Conservation (phyloP, 2,888 invertebrate species). For the Dicranocentrus wangi region DNA sequence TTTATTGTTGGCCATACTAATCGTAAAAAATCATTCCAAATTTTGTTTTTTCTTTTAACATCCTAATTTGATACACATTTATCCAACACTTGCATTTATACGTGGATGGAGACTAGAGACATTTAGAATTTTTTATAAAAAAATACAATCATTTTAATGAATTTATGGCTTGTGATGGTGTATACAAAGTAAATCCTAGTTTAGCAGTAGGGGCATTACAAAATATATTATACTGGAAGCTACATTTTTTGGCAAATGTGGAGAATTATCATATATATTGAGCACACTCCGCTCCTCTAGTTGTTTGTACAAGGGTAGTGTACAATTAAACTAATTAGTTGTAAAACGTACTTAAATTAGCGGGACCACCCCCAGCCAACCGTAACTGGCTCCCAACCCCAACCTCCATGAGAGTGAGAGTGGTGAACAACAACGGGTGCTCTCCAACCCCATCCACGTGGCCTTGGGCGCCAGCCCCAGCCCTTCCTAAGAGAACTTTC, state of each 20-base stretch:
- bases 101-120: conserved; percentile 19
- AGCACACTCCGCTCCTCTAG: conserved; percentile 34
- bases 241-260: conserved; percentile 11
- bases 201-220: no score
- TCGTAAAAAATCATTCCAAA: background rate
- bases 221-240: background rate
- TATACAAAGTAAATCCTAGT: no score
- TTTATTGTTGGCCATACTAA: conserved; percentile 43
- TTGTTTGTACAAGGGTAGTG: conserved; percentile 30
- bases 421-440: conserved; percentile 44
- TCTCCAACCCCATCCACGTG: conserved; percentile 53
- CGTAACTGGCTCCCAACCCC: conserved; percentile 33
- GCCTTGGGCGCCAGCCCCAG: conserved; percentile 47
- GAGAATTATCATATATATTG: conserved; percentile 6
- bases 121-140: conserved; percentile 23
- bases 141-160: background rate
- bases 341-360: conserved; percentile 15
- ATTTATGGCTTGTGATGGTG: background rate
- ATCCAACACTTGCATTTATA: no score
- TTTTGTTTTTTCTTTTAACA: conserved; percentile 13
- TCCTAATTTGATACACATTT: no score
- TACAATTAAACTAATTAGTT: conserved; percentile 9
- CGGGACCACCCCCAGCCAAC: conserved; percentile 56
- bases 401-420: conserved; percentile 47
- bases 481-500: conserved; percentile 46